Evolutionary conservation across 2,888 invertebrate species (phyloP).

Genomic region (Dryobotodes eremita): DNA sequence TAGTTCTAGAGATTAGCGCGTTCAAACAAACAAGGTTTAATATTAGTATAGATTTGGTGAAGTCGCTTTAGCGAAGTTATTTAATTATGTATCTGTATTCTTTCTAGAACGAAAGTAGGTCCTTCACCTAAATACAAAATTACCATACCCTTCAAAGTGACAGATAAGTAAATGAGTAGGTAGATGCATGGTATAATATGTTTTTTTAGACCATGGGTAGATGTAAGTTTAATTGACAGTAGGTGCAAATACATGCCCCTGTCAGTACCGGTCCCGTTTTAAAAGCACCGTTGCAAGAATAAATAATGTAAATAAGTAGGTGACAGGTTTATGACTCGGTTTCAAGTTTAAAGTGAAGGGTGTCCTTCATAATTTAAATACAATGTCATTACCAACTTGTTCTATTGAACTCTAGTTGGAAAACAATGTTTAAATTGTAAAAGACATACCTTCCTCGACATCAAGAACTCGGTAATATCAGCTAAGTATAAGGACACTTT

Average conservation of each 20-base stretch:
- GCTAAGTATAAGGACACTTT: background rate
- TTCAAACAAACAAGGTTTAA: too few relatives aligned
- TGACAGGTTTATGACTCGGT: background rate
- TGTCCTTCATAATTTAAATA: constrained; percentile 28
- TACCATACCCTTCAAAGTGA: background rate
- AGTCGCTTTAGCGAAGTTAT: background rate
- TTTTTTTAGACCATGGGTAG: too few relatives aligned
- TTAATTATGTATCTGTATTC: background rate
- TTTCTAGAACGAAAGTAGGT: background rate
- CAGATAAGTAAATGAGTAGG: background rate
- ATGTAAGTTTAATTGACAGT: background rate
- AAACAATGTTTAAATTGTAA: background rate
- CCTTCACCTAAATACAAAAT: background rate
- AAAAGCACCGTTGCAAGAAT: background rate
- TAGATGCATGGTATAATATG: too few relatives aligned
- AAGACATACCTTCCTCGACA: background rate
- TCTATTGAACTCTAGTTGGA: constrained; percentile 2
- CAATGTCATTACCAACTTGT: constrained; percentile 22
- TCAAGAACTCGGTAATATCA: background rate
- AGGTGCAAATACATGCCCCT: background rate
- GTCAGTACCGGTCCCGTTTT: background rate
- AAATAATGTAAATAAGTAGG: background rate
- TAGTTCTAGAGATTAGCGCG: too few relatives aligned
- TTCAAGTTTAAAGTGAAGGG: constrained; percentile 40
- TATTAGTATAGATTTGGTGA: background rate